Base-by-base conservation (phyloP, 2,113 vertebrate genomes). In the Chascanopsetta lugubris region DNA sequence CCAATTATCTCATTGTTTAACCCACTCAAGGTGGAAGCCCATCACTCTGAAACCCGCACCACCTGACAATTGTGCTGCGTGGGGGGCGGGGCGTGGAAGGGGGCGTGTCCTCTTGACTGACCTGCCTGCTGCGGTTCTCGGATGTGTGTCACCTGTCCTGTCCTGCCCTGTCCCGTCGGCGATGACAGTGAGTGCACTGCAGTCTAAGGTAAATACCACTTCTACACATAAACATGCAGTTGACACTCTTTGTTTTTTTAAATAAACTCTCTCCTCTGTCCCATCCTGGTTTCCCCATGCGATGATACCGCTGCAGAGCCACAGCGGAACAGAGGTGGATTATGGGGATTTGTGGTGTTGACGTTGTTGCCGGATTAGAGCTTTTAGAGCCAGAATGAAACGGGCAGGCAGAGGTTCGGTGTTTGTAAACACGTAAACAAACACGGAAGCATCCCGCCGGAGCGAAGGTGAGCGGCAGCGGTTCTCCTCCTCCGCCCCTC, bases 1-100 rank as follows among this genome's bases (percentile, higher is more conserved):
- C 71, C 77, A 87, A 85, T 90, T 88, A 90, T 89, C 78, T 83
- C 70, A 79, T 84, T 87, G 80, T 85, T 88, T 84, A 86, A 87
- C 75, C 77, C 82, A 68, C 82, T 87, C 72, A 86, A 64, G 76
- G 56, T 85, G 65, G 81, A 81, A 76, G 72, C 51, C 82, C 88
- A 91, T 90, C 83, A 85, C 90, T 90, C 86, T 85, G 85, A 77
- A 87, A 84, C 59, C 74, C 4, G 5, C 30, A 36, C 67, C 77
- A 77, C 63, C 72, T 86, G 82, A 85, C 67, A 4, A n/a, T n/a
- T n/a, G n/a, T n/a, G n/a, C n/a, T n/a, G n/a, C n/a, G n/a, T n/a
- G 2, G 11, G 29, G 40, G 22, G 25, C 7, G 46, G 2, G 34
- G 2, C 15, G 56, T 21, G 42, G 13, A 3, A 2, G 26, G 57